Base-by-base conservation (phyloP, 2,113 vertebrate genomes). In the Podarcis cretensis region DNA sequence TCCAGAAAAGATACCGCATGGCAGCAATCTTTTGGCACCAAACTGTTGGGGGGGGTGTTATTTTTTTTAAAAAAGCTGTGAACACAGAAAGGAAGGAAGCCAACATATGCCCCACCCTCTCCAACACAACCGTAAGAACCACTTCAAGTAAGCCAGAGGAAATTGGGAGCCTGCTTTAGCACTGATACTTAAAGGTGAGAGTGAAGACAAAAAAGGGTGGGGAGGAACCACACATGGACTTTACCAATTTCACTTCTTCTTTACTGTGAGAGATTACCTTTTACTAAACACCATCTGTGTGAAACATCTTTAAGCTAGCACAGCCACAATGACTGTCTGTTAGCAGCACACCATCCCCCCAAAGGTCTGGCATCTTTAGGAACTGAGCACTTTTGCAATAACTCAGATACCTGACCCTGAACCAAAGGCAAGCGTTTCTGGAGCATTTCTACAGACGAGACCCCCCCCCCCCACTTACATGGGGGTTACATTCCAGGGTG, bases 61-160 rank as follows among this genome's bases (percentile, higher is more conserved):
- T 63, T 63, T 18, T 63, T 63, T 13, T 2, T 63, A 4, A 4
- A 18, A 59, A 63, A 48, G 43, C 48, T 54, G 59, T 66, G 71
- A 75, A 57, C 30, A 35, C 30, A 37, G 71, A 48, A 73, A 88
- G 81, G 81, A 83, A 88, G 87, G 71, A 83, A 88, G 43, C 27
- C 18, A 74, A 57, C 6, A 77, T 40, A 30, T 32, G 59, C 78
- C 21, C 40, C 81, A 83, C 87, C 80, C 59, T 76, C 48, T 6
- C 35, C 74, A 88, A 76, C 8, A 27, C 66, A 87, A 87, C n/a
- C 18, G n/a, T 40, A 88, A 37, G 81, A 83, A 68, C 77, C 30
- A 8, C 59, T 83, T 27, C 63, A 83, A 63, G 37, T 83, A 54
- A 66, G 18, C 57, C 32, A 40, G 63, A 83, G 63, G 73, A 59